A percentile compares a stretch with the other conserved stretches of the same genome.
Conservation (phyloP, 2,888 invertebrate species). For the Salpingus planirostris region DNA sequence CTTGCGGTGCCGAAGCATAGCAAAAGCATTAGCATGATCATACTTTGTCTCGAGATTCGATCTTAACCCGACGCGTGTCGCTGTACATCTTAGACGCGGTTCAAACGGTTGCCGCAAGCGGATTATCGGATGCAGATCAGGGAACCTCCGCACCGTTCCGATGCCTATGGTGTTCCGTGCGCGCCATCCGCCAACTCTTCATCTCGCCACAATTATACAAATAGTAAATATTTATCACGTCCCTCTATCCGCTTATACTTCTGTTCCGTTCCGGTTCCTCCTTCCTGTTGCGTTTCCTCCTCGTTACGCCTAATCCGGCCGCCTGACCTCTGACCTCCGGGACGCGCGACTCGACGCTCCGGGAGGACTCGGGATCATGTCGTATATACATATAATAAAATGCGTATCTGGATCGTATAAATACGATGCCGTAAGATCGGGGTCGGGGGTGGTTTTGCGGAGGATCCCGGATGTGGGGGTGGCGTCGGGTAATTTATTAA, state of each 20-base stretch:
- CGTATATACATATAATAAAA: neutral
- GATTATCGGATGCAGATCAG: slow-evolving; percentile 41
- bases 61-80: slow-evolving; percentile 39
- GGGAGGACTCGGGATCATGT: too few species aligned
- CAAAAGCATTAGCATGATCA: slow-evolving; percentile 43
- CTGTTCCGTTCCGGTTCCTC: slow-evolving; percentile 35
- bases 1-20: slow-evolving; percentile 40
- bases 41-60: slow-evolving; percentile 38
- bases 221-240: slow-evolving; percentile 39
- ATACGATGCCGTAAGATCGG: too few species aligned
- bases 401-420: too few species aligned
- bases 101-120: slow-evolving; percentile 40
- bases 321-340: too few species aligned
- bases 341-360: too few species aligned
- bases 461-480: slow-evolving; percentile 2
- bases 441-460: slow-evolving; percentile 3
- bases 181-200: slow-evolving; percentile 25
- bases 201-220: slow-evolving; percentile 34
- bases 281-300: slow-evolving; percentile 37
- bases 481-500: slow-evolving; percentile 24
- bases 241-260: slow-evolving; percentile 37
- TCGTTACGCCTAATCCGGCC: slow-evolving; percentile 34
- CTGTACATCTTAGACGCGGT: slow-evolving; percentile 37
- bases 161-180: slow-evolving; percentile 1
- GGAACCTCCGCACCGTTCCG: slow-evolving; percentile 22